These are phyloP conservation scores for Perdita meconis DNA, from an alignment of 2,888 invertebrate species.

Conservation along the genomic window DNA sequence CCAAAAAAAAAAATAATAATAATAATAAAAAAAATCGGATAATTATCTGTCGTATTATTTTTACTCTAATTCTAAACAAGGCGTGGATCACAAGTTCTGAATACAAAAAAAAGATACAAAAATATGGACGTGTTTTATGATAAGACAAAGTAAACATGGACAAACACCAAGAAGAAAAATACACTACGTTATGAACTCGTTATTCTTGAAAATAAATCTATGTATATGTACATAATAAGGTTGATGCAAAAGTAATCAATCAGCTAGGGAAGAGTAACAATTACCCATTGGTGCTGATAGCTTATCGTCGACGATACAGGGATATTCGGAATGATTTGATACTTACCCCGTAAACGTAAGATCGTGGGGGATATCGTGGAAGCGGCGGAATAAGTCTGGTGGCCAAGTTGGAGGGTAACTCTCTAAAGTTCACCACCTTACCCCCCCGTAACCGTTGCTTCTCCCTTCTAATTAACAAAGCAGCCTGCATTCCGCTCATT, in stretches of 20 bases:
- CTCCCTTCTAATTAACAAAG: slow-evolving; percentile 95
- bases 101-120: slow-evolving; percentile 13
- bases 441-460: slow-evolving; percentile 94
- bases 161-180: slow-evolving; percentile 21
- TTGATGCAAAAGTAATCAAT: slow-evolving; percentile 44
- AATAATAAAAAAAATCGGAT: too few relatives aligned
- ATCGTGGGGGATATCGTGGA: slow-evolving; percentile 93
- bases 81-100: background rate
- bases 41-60: slow-evolving; percentile 16
- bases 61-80: background rate
- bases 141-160: slow-evolving; percentile 37
- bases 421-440: slow-evolving; percentile 90
- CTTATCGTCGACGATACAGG: slow-evolving; percentile 56
- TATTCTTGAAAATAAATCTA: slow-evolving; percentile 13
- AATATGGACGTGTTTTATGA: slow-evolving; percentile 20
- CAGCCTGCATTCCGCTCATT: slow-evolving; percentile 94
- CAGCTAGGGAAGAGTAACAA: slow-evolving; percentile 40
- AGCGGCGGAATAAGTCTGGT: slow-evolving; percentile 94
- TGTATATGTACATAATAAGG: too few relatives aligned
- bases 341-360: slow-evolving; percentile 84
- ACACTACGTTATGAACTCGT: slow-evolving; percentile 35
- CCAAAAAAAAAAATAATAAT: slow-evolving; percentile 9
- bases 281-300: slow-evolving; percentile 55
- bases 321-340: slow-evolving; percentile 60
- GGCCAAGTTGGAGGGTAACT: slow-evolving; percentile 94